Percentiles rank a stretch among this genome's conserved stretches.
Evolutionary conservation across 2,797 vertebrate genomes (phyloP).

Genomic region (Euthynnus affinis): DNA sequence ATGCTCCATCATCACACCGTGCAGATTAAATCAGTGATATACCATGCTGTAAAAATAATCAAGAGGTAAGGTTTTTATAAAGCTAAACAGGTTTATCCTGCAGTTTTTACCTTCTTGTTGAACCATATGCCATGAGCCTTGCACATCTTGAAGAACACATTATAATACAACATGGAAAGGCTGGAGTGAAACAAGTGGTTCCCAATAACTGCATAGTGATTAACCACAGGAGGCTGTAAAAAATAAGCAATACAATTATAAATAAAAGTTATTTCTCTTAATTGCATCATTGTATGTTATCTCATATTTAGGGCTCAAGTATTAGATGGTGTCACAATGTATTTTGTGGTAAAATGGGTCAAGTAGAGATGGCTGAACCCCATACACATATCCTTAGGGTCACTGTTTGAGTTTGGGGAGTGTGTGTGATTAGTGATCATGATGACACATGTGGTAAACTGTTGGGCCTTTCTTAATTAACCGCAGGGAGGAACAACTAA

Average conservation of each 20-base stretch:
- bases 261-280: conserved; percentile 13
- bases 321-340: conserved; percentile 16
- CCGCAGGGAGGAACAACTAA: conserved; percentile 72
- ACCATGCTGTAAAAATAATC: background rate
- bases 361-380: conserved; percentile 54
- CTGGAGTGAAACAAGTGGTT: conserved; percentile 86
- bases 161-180: conserved; percentile 87
- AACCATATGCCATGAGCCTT: conserved; percentile 88
- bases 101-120: conserved; percentile 87
- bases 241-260: conserved; percentile 14
- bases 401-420: conserved; percentile 64
- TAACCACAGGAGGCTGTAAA: conserved; percentile 63
- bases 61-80: background rate
- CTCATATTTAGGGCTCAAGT: conserved; percentile 12
- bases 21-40: conserved; percentile 8
- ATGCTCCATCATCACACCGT: background rate
- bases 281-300: conserved; percentile 1
- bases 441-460: conserved; percentile 75
- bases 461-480: conserved; percentile 78
- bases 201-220: conserved; percentile 85
- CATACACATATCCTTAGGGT: conserved; percentile 68
- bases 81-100: background rate
- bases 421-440: conserved; percentile 73
- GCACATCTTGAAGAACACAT: conserved; percentile 89
- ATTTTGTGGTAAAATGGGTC: conserved; percentile 31